Percentiles rank a stretch among this genome's conserved stretches.
These are phyloP conservation scores for Polydesmus complanatus DNA, from an alignment of 2,888 invertebrate species.

Conservation along the genomic window DNA sequence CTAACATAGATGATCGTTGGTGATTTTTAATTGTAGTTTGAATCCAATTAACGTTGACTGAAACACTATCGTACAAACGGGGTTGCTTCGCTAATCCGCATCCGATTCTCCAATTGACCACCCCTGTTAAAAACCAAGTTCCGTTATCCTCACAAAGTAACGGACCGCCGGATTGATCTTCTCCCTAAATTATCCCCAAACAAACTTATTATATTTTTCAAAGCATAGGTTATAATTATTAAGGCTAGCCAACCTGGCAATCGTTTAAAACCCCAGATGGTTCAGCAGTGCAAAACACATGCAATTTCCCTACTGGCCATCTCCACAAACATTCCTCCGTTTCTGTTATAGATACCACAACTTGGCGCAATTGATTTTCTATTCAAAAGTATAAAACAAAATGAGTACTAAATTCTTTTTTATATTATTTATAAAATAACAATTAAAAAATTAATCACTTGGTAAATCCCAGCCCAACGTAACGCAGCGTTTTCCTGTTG, in stretches of 20 bases:
- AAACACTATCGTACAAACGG: conserved; percentile 34
- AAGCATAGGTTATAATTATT: neutral
- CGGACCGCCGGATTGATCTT: conserved; percentile 71
- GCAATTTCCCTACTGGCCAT: conserved; percentile 64
- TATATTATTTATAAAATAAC: neutral
- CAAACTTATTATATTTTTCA: neutral
- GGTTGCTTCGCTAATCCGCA: conserved; percentile 24
- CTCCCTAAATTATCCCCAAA: conserved; percentile 33
- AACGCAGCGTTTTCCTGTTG: conserved; percentile 42
- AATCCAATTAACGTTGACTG: conserved; percentile 75
- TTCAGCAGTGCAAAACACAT: conserved; percentile 52
- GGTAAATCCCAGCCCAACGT: conserved; percentile 75
- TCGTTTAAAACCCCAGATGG: conserved; percentile 62
- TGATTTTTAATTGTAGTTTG: conserved; percentile 52
- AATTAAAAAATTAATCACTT: conserved; percentile 33
- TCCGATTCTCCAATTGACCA: conserved; percentile 31
- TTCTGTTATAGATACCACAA: conserved; percentile 57
- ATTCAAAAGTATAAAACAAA: conserved; percentile 13
- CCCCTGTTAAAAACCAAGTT: conserved; percentile 64
- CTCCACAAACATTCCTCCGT: conserved; percentile 73
- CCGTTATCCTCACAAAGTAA: conserved; percentile 62
- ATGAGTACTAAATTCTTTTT: neutral
- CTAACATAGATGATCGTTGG: neutral
- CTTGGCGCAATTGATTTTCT: conserved; percentile 61
- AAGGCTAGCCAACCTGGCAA: conserved; percentile 54